Percentiles rank a stretch among this genome's conserved stretches.
phyloP scores from a whole-genome alignment of 2,113 vertebrate genomes.

The Neolamprologus sp. region DNA sequence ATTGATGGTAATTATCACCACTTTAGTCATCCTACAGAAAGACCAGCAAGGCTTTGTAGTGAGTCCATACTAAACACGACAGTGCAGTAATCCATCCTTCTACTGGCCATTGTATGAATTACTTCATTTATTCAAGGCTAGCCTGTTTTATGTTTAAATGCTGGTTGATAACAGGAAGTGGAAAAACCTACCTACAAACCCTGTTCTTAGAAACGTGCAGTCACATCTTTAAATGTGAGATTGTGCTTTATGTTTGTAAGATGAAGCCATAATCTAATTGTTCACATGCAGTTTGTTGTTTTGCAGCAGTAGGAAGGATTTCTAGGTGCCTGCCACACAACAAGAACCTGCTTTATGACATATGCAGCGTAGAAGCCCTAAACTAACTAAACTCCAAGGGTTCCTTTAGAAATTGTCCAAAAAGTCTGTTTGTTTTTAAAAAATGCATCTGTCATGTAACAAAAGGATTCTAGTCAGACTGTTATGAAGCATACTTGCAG shows the following conservation, averaged over 20 bases:
- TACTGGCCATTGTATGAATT: neutral
- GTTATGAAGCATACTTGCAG: neutral
- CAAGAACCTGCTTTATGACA: neutral
- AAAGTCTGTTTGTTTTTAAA: neutral
- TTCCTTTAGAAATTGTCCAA: neutral
- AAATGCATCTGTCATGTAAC: neutral
- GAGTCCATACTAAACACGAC: neutral
- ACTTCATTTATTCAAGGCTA: neutral
- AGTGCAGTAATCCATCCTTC: neutral
- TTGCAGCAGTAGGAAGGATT: neutral
- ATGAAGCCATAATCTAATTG: neutral
- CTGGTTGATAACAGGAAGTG: neutral
- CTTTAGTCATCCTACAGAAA: neutral
- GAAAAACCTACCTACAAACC: neutral
- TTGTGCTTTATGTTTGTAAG: neutral
- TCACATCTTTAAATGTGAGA: neutral
- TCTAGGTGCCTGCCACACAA: neutral
- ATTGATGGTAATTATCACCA: conserved; percentile 83
- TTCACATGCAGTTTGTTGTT: neutral
- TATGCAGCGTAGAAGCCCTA: neutral
- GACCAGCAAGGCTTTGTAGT: neutral
- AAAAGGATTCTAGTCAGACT: neutral
- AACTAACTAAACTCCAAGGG: neutral
- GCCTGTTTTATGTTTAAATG: neutral
- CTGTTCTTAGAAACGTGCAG: neutral